Conservation (phyloP, 2,888 invertebrate species). For the Pediacus dermestoides region DNA sequence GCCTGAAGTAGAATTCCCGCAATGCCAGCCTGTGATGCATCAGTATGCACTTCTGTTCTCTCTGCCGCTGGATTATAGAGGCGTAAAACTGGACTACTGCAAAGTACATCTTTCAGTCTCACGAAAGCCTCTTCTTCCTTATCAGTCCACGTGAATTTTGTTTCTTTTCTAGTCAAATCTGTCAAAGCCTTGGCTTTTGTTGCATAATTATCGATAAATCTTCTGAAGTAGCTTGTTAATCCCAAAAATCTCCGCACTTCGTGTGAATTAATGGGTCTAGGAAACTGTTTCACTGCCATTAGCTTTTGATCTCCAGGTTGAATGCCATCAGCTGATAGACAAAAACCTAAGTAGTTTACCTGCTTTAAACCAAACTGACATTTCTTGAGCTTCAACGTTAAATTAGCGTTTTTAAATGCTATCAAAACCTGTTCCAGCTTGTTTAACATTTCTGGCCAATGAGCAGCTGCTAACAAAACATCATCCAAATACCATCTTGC, state of each 20-base stretch:
- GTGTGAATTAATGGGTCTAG: slow-evolving; percentile 13
- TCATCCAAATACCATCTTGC: slow-evolving; percentile 13
- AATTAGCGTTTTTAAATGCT: slow-evolving; percentile 24
- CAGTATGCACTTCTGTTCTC: slow-evolving; percentile 22
- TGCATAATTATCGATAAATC: slow-evolving; percentile 19
- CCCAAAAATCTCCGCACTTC: slow-evolving; percentile 26
- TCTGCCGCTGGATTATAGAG: slow-evolving; percentile 18
- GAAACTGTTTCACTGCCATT: slow-evolving; percentile 16
- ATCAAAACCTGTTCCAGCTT: slow-evolving; percentile 22
- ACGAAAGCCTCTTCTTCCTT: slow-evolving; percentile 9
- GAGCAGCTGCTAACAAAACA: slow-evolving; percentile 11
- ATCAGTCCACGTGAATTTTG: slow-evolving; percentile 18
- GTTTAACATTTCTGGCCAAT: slow-evolving; percentile 13
- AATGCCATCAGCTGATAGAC: slow-evolving; percentile 11
- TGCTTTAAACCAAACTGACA: slow-evolving; percentile 30
- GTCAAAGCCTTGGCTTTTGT: slow-evolving; percentile 5
- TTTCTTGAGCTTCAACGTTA: slow-evolving; percentile 37
- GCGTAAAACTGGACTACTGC: slow-evolving; percentile 14
- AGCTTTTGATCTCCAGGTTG: slow-evolving; percentile 16
- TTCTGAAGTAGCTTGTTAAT: slow-evolving; percentile 23
- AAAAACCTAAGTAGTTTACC: slow-evolving; percentile 19
- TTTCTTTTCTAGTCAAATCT: slow-evolving; percentile 16
- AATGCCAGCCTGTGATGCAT: slow-evolving; percentile 22
- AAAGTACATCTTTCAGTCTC: slow-evolving; percentile 3
- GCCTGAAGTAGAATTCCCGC: slow-evolving; percentile 32